phyloP scores from a whole-genome alignment of 2,113 vertebrate species.

The Salminus brasiliensis region DNA sequence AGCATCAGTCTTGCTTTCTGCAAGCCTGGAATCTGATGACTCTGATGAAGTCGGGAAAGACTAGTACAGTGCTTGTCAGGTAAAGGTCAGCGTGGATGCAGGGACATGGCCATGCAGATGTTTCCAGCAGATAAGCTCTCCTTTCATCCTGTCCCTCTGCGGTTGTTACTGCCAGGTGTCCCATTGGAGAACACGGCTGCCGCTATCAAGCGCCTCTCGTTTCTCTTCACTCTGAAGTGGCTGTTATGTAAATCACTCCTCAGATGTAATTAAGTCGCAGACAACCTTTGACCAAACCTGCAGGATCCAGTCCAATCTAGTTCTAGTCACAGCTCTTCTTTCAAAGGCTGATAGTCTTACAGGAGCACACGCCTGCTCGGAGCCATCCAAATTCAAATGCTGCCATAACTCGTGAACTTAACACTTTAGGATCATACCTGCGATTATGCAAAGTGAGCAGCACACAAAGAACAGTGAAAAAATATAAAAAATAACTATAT shows the following conservation, averaged over 20 bases:
- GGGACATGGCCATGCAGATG: conserved; percentile 29
- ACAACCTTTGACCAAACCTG: conserved; percentile 47
- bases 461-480: neutral
- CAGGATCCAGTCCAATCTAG: conserved; percentile 36
- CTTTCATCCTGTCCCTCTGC: conserved; percentile 19
- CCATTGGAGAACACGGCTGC: conserved; percentile 14
- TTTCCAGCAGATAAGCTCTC: conserved; percentile 37
- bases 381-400: neutral
- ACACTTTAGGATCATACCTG: neutral
- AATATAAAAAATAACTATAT: too few species aligned
- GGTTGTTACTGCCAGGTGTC: conserved; percentile 4
- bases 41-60: conserved; percentile 11
- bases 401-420: neutral
- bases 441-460: neutral
- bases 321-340: conserved; percentile 14
- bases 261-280: conserved; percentile 50
- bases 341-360: neutral
- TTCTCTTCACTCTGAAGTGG: conserved; percentile 39
- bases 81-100: conserved; percentile 45
- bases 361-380: neutral
- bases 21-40: neutral
- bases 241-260: conserved; percentile 50
- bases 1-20: neutral
- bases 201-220: neutral
- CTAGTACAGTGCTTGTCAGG: conserved; percentile 24